Conservation (phyloP, 2,113 vertebrate species). For the Dendrocopos noguchii region DNA sequence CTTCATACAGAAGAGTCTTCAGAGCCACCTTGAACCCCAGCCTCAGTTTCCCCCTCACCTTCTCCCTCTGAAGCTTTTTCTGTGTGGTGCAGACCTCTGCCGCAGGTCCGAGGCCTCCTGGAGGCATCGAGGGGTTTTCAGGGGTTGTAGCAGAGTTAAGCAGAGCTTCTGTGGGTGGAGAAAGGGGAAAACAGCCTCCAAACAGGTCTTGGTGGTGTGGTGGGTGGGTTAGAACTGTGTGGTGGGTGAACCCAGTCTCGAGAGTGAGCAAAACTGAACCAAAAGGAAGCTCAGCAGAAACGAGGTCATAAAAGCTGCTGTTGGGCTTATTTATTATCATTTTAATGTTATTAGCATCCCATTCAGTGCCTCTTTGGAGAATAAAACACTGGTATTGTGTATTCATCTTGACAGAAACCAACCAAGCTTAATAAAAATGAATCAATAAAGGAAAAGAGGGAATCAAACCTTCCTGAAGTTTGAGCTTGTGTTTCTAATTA, state of each 20-base stretch:
- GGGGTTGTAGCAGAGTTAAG: not conserved
- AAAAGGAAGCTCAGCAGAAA: not conserved
- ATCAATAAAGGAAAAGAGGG: not conserved
- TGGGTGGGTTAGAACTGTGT: not conserved
- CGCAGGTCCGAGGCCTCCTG: not conserved
- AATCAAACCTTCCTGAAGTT: not conserved
- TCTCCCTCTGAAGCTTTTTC: not conserved
- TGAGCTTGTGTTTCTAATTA: not conserved
- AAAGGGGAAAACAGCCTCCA: not conserved
- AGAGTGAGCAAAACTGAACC: not conserved
- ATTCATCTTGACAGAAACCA: conserved; percentile 11
- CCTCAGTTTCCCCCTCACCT: not conserved
- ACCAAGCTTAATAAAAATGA: conserved; percentile 18
- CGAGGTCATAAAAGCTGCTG: not conserved
- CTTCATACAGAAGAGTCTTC: not conserved
- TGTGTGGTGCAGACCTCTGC: not conserved
- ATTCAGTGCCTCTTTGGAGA: conserved; percentile 33
- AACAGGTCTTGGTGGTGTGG: accelerated
- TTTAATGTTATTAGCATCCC: conserved; percentile 40
- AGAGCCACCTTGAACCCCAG: not conserved
- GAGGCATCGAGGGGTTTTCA: not conserved
- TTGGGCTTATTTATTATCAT: conserved; percentile 27
- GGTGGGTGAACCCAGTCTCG: not conserved
- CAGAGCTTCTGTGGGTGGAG: accelerated
- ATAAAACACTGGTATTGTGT: conserved; percentile 1